Conservation (phyloP, 2,113 vertebrate species). For the Pelobates fuscus region DNA sequence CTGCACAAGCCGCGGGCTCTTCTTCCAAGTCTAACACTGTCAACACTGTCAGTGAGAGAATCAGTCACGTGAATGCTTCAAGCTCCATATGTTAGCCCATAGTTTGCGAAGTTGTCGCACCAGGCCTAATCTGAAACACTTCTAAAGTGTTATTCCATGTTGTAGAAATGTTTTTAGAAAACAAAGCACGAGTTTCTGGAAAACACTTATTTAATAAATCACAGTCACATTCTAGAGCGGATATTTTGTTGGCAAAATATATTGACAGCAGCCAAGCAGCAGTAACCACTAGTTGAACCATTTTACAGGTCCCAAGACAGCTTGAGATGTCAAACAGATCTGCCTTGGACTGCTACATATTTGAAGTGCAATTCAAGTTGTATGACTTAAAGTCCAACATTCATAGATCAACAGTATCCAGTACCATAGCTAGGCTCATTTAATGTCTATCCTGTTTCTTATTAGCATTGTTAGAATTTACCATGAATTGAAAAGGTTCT, state of each 20-base stretch:
- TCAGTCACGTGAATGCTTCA: conserved; percentile 65
- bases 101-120: conserved; percentile 70
- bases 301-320: not conserved
- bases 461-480: not conserved
- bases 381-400: not conserved
- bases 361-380: not conserved
- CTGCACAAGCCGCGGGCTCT: conserved; percentile 51
- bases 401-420: not conserved
- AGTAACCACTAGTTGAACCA: not conserved
- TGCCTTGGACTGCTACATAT: too few species aligned
- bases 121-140: conserved; percentile 73
- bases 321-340: not conserved
- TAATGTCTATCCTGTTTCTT: not conserved
- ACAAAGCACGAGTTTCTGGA: conserved; percentile 75
- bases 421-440: not conserved
- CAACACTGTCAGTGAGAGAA: conserved; percentile 64
- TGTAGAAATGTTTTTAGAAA: conserved; percentile 76
- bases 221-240: conserved; percentile 62
- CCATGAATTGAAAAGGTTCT: too few species aligned
- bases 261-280: not conserved
- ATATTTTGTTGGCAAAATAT: not conserved
- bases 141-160: conserved; percentile 77
- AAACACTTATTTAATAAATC: conserved; percentile 70
- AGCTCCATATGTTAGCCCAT: conserved; percentile 74
- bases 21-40: conserved; percentile 58